Percentiles rank a stretch among this genome's conserved stretches.
Conservation (phyloP, 2,797 vertebrate species). For the Megalops cyprinoides region DNA sequence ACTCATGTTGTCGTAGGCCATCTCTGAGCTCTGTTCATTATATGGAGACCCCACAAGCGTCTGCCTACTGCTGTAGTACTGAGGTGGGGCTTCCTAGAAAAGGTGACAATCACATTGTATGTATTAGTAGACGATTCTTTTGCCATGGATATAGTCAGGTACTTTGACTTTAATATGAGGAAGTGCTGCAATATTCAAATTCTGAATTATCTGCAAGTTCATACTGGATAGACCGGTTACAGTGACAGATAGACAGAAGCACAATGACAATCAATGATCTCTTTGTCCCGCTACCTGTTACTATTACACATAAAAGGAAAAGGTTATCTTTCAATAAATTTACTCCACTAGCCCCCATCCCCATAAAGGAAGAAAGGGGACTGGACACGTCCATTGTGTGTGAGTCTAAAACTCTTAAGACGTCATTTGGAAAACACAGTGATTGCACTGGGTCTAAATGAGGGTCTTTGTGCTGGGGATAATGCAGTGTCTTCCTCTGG, state of each 20-base stretch:
- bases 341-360: slow-evolving; percentile 52
- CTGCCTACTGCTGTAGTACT: slow-evolving; percentile 83
- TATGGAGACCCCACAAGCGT: slow-evolving; percentile 69
- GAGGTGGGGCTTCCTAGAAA: slow-evolving; percentile 69
- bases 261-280: not conserved
- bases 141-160: too few species aligned
- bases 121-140: not conserved
- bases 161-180: not conserved
- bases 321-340: not conserved
- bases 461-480: slow-evolving; percentile 72
- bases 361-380: slow-evolving; percentile 40
- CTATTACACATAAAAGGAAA: not conserved
- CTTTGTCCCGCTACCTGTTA: not conserved
- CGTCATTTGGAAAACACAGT: slow-evolving; percentile 58
- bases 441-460: slow-evolving; percentile 71
- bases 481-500: slow-evolving; percentile 69
- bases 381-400: slow-evolving; percentile 63
- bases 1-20: slow-evolving; percentile 40
- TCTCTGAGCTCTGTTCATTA: slow-evolving; percentile 55
- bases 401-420: slow-evolving; percentile 53
- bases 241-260: not conserved
- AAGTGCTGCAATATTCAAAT: slow-evolving; percentile 29
- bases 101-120: slow-evolving; percentile 30
- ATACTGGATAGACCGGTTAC: not conserved
- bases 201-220: not conserved